A percentile compares a stretch with the other conserved stretches of the same genome.
Conservation (phyloP, 2,888 invertebrate genomes). For the Rhamnusium bicolor region DNA sequence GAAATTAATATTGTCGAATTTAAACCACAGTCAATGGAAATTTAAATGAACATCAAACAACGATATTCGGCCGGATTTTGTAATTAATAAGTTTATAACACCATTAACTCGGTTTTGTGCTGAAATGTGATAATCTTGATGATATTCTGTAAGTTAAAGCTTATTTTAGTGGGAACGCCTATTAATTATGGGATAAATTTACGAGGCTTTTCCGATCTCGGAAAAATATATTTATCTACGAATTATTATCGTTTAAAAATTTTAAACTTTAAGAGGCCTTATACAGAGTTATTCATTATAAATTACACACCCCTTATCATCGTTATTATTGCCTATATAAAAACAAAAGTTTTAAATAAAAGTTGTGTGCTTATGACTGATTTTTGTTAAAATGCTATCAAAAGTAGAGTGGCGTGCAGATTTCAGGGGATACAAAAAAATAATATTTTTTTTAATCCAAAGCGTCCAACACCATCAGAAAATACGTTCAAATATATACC, state of each 20-base stretch:
- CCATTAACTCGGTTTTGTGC: conserved; percentile 65
- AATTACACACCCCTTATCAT: too few relatives aligned
- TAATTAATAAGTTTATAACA: conserved; percentile 74
- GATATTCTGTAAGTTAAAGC: conserved; percentile 7
- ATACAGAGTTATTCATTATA: too few relatives aligned
- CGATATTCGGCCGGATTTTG: neutral
- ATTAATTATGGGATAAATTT: neutral
- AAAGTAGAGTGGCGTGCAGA: too few relatives aligned
- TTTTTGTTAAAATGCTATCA: too few relatives aligned
- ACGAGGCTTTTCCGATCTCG: neutral
- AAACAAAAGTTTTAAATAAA: too few relatives aligned
- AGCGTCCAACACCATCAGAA: too few relatives aligned
- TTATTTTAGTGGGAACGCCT: neutral
- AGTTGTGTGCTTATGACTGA: too few relatives aligned
- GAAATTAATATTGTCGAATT: neutral
- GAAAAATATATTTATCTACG: neutral
- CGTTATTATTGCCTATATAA: too few relatives aligned
- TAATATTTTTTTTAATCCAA: too few relatives aligned
- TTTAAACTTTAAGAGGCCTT: neutral
- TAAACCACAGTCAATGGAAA: neutral
- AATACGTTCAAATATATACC: too few relatives aligned
- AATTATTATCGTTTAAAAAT: neutral
- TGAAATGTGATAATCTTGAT: conserved; percentile 15
- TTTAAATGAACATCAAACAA: conserved; percentile 8
- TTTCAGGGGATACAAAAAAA: too few relatives aligned